Percentiles rank a stretch among this genome's conserved stretches.
phyloP scores from a whole-genome alignment of 2,113 vertebrate genomes.

The Cottus gobio region DNA sequence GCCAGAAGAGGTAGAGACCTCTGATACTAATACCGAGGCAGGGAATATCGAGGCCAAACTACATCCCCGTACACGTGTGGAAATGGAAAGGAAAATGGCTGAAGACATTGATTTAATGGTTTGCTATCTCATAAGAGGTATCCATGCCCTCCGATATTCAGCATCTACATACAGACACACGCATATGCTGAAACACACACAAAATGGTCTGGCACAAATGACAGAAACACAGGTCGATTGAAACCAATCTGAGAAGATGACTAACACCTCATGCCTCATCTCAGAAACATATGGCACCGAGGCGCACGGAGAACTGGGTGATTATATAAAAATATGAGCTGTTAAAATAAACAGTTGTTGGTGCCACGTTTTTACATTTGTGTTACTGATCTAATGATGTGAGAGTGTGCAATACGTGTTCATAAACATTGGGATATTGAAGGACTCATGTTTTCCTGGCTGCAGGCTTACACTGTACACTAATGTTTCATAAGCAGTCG shows the following conservation, averaged over 20 bases:
- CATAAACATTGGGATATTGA: neutral
- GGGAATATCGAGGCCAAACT: neutral
- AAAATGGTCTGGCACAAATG: neutral
- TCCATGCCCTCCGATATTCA: neutral
- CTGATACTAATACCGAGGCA: neutral
- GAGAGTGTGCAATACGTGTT: neutral
- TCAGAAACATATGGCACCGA: neutral
- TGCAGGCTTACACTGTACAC: neutral
- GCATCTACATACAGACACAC: neutral
- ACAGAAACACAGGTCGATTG: neutral
- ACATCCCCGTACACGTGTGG: neutral
- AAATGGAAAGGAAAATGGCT: constrained; percentile 10
- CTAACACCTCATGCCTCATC: constrained; percentile 14
- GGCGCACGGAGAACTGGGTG: neutral
- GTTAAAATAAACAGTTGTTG: neutral
- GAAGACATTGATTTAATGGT: neutral
- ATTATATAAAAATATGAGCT: neutral
- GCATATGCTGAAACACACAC: neutral
- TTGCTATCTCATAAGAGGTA: constrained; percentile 6
- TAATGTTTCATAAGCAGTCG: neutral
- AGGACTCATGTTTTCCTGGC: neutral
- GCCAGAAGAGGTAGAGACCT: neutral
- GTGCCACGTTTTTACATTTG: neutral
- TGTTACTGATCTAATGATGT: neutral
- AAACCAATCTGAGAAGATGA: constrained; percentile 5